Base-by-base conservation (phyloP, 2,888 invertebrate species). In the Caradrina kadenii region DNA sequence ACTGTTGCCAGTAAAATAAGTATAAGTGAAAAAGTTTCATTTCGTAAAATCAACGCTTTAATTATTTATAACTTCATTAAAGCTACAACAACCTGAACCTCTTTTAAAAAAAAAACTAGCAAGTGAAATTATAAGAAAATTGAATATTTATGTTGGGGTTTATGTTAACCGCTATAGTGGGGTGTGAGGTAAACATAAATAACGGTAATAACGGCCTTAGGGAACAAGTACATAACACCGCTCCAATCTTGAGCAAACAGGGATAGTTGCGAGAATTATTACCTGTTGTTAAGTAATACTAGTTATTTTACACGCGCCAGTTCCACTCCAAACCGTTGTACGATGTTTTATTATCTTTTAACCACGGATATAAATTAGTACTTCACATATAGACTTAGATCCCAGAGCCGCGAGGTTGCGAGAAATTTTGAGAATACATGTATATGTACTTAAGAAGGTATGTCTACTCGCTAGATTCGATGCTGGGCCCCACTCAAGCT, bases 141-240 rank as follows among this genome's bases (percentile, higher is more conserved):
- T 31, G 42, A 70, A 48, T 52, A 52, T 65, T 55, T 63, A 67
- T 54, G 22, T 50, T 31, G 13, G 35, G 53, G 60, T 66, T 70
- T 63, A 63, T 58, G 67, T 65, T 69, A 67, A 52, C 54, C 69
- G 73, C 62, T 56, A 65, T 73, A 67, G 70, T 60, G 70, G 63
- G 69, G 72, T 70, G 70, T 73, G 56, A 56, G 70, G 73, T 81
- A 69, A 66, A 70, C 81, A 83, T 89, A 86, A 86, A 87, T 87
- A 88, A 86, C 81, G 82, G 81, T 82, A 82, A 86, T 83, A 79
- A 75, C 71, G 71, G 74, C 80, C 81, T 68, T 62, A 76, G 80
- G 81, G 73, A 74, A 80, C 67, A 53, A 67, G 55, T 54, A 71
- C 62, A 59, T 56, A 64, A 80, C 58, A 61, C 45, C 58, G 49